A percentile compares a stretch with the other conserved stretches of the same genome.
phyloP scores from a whole-genome alignment of 2,888 invertebrate genomes.

The Stenodema calcarata region DNA sequence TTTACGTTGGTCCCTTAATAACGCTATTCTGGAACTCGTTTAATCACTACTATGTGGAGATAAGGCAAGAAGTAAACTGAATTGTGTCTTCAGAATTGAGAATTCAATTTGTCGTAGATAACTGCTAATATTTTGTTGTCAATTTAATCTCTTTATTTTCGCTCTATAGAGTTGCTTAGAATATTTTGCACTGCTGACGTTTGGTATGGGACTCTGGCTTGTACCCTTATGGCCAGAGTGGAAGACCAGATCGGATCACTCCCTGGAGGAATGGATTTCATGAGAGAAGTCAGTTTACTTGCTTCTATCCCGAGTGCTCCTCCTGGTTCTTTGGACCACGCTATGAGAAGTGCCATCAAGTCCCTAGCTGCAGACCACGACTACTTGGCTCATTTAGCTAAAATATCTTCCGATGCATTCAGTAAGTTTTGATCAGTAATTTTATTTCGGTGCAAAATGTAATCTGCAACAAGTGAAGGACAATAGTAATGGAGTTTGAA shows the following conservation, averaged over 20 bases:
- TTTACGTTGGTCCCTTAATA: no score
- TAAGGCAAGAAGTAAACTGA: no score
- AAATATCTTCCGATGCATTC: neutral
- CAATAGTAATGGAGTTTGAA: no score
- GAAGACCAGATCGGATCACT: neutral
- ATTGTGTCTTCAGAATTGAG: no score
- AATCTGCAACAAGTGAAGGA: no score
- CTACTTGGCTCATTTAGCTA: conserved; percentile 10
- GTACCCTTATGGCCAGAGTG: neutral
- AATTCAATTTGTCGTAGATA: neutral
- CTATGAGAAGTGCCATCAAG: neutral
- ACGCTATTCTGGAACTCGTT: no score
- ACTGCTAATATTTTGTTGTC: neutral
- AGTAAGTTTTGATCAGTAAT: neutral
- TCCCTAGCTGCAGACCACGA: neutral
- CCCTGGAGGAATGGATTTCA: neutral
- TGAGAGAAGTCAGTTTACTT: conserved; percentile 4
- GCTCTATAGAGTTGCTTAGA: conserved; percentile 3
- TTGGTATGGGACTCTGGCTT: conserved; percentile 28
- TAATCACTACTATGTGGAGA: no score
- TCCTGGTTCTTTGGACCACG: neutral
- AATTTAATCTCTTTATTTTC: neutral
- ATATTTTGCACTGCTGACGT: neutral
- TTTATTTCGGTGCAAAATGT: no score
- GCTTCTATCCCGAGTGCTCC: neutral